Evolutionary conservation across 2,797 vertebrate genomes (phyloP), one percentile per base, ranked within the genome.

Genomic region (Helicolenus hilgendorfi): DNA sequence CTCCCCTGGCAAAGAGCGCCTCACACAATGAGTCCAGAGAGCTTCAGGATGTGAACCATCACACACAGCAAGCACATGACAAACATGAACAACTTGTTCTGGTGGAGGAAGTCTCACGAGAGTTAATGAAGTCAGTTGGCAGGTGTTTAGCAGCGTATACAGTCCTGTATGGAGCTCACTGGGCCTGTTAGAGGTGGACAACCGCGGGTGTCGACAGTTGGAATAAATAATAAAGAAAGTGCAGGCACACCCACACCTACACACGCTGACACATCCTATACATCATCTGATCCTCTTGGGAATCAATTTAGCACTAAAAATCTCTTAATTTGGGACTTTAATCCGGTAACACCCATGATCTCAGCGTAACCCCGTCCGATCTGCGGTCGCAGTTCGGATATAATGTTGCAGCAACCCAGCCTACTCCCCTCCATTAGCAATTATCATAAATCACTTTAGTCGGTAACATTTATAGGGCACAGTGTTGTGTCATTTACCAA

Each of bases 281-380:
- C 49, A 64, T 82, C 18, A 41, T 58, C 58, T 5, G 3, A 33
- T 4, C 26, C 26, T 72, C 13, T 33, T 15, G 36, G 35, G 72
- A 62, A 74, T 64, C 41, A 55, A 49, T 55, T 55, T n/a, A 55
- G 9, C 49, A 55, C 14, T 1, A 35, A 67, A 60, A 35, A 15
- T 5, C 6, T 59, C 20, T 7, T 35, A 5, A 14, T 76, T 33
- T 58, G 22, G 18, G 27, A 5, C 33, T 15, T 68, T 33, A 70
- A 75, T 56, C 62, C 45, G 5, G 14, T 53, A 49, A 84, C 65
- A 20, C 38, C 56, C n/a, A 58, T 81, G 83, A 63, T 36, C 31
- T 63, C 62, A 63, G 10, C 11, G 11, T 35, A 11, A 64, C 72
- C 20, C 55, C 20, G 4, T 33, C 4, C 33, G 60, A 67, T 31